Percentiles rank a stretch among this genome's conserved stretches.
These are phyloP conservation scores for Cebus imitator DNA, from an alignment of 2,113 vertebrate genomes.

Conservation along the genomic window DNA sequence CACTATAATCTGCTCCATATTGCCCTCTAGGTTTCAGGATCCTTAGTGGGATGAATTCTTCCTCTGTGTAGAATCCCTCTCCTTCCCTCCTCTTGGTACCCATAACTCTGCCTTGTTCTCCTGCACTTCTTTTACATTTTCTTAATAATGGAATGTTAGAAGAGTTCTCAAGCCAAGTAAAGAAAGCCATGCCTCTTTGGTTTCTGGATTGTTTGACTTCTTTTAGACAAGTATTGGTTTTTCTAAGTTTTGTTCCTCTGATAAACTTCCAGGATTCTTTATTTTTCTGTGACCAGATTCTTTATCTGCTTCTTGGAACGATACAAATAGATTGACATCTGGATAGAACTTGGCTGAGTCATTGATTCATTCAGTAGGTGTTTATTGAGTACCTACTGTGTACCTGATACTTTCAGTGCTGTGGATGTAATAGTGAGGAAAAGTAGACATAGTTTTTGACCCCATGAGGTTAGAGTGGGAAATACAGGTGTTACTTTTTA, in stretches of 20 bases:
- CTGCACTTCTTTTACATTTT: slow-evolving; percentile 20
- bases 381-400: background rate
- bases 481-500: background rate
- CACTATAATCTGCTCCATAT: background rate
- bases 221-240: background rate
- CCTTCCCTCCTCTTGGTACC: background rate
- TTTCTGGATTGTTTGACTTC: background rate
- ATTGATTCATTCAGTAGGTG: background rate
- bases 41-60: background rate
- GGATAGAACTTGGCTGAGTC: background rate
- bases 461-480: background rate
- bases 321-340: background rate
- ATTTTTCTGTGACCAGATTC: background rate
- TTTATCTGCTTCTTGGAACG: background rate
- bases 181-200: background rate
- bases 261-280: background rate
- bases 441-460: background rate
- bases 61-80: background rate
- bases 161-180: background rate
- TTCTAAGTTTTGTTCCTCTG: background rate
- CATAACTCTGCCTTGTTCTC: background rate
- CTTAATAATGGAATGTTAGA: background rate
- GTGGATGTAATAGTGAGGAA: background rate
- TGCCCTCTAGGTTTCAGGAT: background rate
- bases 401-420: background rate